Base-by-base conservation (phyloP, 2,797 vertebrate genomes). In the Natrix natrix region DNA sequence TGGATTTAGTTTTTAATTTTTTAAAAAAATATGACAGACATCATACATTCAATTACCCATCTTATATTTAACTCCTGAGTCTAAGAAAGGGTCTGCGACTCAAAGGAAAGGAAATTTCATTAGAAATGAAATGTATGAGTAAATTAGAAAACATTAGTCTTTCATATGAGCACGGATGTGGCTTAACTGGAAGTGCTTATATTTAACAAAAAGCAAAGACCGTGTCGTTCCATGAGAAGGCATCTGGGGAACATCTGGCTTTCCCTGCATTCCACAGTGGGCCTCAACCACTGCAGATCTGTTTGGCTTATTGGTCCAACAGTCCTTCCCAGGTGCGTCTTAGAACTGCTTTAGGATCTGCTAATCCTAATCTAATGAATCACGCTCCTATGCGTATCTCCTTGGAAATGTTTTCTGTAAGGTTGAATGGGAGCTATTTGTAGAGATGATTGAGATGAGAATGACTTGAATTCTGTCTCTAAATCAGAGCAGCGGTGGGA, bases 41-140 rank as follows among this genome's bases (percentile, higher is more conserved):
- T 54, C 14, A 90, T 90, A 55, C 8, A 74, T 69, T 78, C 54
- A 90, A 24, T 37, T 56, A 78, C 66, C n/a, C 74, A 78, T 74
- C 66, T 66, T 78, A 57, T 37, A 90, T 78, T 90, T 74, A 90
- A 90, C n/a, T 66, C 63, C 66, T 52, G 89, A 74, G 54, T 74
- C 28, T 55, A 56, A 11, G n/a, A 43, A 24, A 78, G 17, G 66
- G 28, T 54, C 63, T 13, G 26, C 13, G 8, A 90, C 60, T 54
- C 26, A n/a, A 43, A 78, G 48, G 56, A 78, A 90, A 90, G 55
- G 66, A 78, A 90, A 56, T 56, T 56, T 57, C 52, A 78, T 90
- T 90, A 37, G 20, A 78, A 78, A 90, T 57, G 26, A n/a, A 66
- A 48, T 89, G n/a, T 55, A 89, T 60, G 24, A 28, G 43, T 66